Evolutionary conservation across 2,888 invertebrate species (phyloP).

Genomic region (Taphrorychus bicolor): DNA sequence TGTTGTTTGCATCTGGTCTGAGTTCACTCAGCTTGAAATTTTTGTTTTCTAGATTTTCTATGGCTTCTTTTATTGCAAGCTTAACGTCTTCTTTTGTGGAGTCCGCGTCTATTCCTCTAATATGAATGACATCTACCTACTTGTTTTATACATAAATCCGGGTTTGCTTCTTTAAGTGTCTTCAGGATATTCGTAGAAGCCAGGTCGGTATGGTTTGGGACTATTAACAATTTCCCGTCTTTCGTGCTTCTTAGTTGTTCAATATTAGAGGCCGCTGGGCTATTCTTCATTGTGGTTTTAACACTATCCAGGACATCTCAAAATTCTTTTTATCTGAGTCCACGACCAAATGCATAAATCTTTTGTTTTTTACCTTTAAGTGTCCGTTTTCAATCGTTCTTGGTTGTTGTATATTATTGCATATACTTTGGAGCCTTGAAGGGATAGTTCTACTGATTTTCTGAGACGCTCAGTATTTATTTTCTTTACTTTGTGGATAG

Average conservation of each 20-base stretch:
- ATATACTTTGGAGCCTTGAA: background rate
- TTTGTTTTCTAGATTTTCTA: background rate
- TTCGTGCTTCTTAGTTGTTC: background rate
- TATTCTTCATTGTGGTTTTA: background rate
- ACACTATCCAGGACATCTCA: background rate
- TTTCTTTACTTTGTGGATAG: background rate
- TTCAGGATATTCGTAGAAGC: background rate
- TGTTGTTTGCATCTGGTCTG: background rate
- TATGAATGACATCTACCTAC: background rate
- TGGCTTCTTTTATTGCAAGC: background rate
- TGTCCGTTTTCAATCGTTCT: background rate
- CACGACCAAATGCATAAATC: background rate
- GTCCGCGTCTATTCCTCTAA: background rate
- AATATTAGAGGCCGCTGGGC: background rate
- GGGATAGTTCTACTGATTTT: background rate
- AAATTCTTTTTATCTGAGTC: background rate
- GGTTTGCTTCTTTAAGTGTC: constrained; percentile 15
- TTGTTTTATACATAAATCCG: constrained; percentile 28
- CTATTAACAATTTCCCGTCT: background rate
- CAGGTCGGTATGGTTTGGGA: too few species aligned
- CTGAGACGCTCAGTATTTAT: background rate
- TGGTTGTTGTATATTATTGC: background rate
- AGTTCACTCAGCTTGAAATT: background rate
- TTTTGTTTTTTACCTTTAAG: background rate
- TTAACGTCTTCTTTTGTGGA: background rate